Conservation (phyloP, 2,797 vertebrate species). For the Gadopsis bispinosus region DNA sequence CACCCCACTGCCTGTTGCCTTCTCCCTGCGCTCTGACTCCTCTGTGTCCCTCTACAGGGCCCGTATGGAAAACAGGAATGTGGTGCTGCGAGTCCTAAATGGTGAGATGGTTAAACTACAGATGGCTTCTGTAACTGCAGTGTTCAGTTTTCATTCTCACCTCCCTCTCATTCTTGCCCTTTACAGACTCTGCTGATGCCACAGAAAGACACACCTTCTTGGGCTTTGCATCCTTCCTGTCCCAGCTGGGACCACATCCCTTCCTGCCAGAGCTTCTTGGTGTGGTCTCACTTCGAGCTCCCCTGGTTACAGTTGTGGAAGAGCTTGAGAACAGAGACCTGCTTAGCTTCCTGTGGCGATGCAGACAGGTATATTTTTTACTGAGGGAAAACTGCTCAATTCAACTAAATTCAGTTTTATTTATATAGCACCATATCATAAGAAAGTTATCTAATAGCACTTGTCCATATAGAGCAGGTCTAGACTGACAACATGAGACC, state of each 20-base stretch:
- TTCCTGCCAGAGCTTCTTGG: constrained; percentile 91
- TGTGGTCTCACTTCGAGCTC: constrained; percentile 88
- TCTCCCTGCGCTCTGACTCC: constrained; percentile 76
- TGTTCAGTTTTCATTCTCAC: neutral
- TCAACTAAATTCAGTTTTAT: too few relatives aligned
- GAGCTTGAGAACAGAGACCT: constrained; percentile 90
- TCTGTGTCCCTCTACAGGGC: constrained; percentile 83
- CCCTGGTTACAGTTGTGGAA: constrained; percentile 91
- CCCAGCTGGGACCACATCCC: constrained; percentile 88
- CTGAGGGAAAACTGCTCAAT: neutral
- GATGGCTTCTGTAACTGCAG: neutral
- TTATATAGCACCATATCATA: too few relatives aligned
- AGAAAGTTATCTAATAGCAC: too few relatives aligned
- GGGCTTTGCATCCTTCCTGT: constrained; percentile 90
- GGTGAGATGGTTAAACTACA: constrained; percentile 64
- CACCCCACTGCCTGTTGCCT: constrained; percentile 73
- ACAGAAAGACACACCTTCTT: constrained; percentile 89
- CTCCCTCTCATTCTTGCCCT: neutral
- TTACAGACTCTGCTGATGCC: constrained; percentile 81
- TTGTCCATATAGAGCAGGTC: too few relatives aligned
- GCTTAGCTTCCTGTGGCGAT: constrained; percentile 92
- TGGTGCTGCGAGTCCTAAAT: constrained; percentile 84
- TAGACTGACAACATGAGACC: too few relatives aligned
- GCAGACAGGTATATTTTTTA: constrained; percentile 76
- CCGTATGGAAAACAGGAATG: constrained; percentile 86